Base-by-base conservation (phyloP, 2,797 vertebrate genomes). In the Hipposideros larvatus region DNA sequence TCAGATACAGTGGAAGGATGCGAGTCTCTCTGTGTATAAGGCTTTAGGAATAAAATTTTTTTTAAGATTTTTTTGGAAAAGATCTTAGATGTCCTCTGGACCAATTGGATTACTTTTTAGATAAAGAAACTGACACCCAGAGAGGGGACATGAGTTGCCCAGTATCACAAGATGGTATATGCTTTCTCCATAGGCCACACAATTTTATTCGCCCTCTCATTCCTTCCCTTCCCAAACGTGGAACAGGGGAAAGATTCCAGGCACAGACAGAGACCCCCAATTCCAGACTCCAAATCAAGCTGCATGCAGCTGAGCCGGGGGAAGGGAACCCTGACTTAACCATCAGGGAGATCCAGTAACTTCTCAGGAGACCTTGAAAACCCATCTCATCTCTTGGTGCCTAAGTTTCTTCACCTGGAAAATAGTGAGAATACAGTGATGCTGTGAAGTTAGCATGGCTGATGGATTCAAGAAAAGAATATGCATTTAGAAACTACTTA, bases 401-500 rank as follows among this genome's bases (percentile, higher is more conserved):
- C 80, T 78, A 24, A 7, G 31, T n/a, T 82, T 93, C 59, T 31
- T 78, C 55, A 37, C 34, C 21, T 55, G 59, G 41, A 9, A 94
- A 79, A 79, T 19, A 21, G 3, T 43, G 7, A 71, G 14, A 85
- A 71, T 13, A 84, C 21, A 14, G 18, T 53, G n/a, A 57, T 41
- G 22, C 46, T 92, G 15, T 68, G 28, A 70, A 66, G 16, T 80
- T 55, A n/a, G 13, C 24, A 28, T 9, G 51, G 46, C 16, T n/a
- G 46, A 53, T 5, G 7, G 66, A 91, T 59, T 65, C 46, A 57
- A 92, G 46, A 31, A 65, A 68, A 80, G 31, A 70, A n/a, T 55
- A 61, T 21, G 8, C 46, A 75, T 28, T 85, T 90, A 63, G 43
- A 95, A 95, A 84, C 57, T 51, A 91, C 83, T 75, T 75, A 68